phyloP scores from a whole-genome alignment of 1,140 invertebrate species.

The Drosophila ogumai region DNA sequence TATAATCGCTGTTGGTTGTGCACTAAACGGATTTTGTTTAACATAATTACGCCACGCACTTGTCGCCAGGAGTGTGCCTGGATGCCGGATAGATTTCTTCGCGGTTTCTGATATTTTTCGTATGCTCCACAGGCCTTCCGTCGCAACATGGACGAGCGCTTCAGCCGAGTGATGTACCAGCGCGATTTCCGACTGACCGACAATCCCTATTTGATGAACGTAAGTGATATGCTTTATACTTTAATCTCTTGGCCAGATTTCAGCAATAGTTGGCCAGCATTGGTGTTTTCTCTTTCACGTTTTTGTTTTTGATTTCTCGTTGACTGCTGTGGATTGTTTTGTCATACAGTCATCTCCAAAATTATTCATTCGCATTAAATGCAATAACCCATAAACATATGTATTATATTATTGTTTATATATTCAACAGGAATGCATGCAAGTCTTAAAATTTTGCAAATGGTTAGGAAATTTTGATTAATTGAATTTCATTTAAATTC shows the following conservation, averaged over 20 bases:
- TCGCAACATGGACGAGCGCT: conserved; percentile 85
- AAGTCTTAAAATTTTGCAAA: background rate
- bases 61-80: conserved; percentile 3
- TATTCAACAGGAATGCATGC: background rate
- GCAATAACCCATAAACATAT: background rate
- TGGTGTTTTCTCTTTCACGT: conserved; percentile 3
- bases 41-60: conserved; percentile 45
- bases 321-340: background rate
- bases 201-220: conserved; percentile 86
- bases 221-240: conserved; percentile 74
- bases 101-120: conserved; percentile 34
- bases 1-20: conserved; percentile 67
- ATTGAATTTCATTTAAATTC: background rate
- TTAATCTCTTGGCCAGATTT: conserved; percentile 5
- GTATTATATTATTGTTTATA: background rate
- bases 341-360: background rate
- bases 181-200: conserved; percentile 86
- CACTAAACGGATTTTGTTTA: conserved; percentile 60
- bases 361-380: conserved; percentile 3
- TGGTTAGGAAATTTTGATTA: background rate
- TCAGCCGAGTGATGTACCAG: conserved; percentile 86
- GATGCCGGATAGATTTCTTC: conserved; percentile 7
- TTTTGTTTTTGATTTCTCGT: conserved; percentile 4
- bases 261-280: background rate
- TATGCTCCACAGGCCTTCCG: conserved; percentile 85